phyloP scores from a whole-genome alignment of 2,888 invertebrate genomes.

The Melanostoma scalare region DNA sequence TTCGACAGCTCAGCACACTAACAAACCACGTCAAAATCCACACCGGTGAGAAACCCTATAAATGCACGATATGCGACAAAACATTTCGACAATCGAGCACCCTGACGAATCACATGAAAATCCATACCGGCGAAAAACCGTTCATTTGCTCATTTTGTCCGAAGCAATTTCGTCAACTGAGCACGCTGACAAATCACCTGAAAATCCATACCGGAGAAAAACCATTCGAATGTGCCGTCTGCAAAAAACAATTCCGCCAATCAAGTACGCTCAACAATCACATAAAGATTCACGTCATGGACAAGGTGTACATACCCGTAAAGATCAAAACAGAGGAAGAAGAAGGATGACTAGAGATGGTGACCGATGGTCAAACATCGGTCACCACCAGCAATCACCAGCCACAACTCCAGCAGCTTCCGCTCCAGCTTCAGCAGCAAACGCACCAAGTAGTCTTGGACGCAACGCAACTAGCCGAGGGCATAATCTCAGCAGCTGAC shows the following conservation, averaged over 20 bases:
- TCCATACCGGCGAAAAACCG: constrained; percentile 82
- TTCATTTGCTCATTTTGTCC: constrained; percentile 81
- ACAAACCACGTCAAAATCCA: constrained; percentile 82
- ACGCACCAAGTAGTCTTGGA: constrained; percentile 65
- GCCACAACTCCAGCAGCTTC: constrained; percentile 65
- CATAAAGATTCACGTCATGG: constrained; percentile 82
- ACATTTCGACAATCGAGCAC: constrained; percentile 82
- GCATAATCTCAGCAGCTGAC: constrained; percentile 70
- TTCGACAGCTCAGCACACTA: constrained; percentile 82
- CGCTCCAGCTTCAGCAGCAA: constrained; percentile 43
- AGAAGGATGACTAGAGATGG: constrained; percentile 82
- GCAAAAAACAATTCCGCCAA: constrained; percentile 82
- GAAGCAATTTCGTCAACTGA: constrained; percentile 82
- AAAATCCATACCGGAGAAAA: constrained; percentile 82
- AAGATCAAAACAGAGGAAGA: constrained; percentile 82
- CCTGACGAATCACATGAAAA: constrained; percentile 82
- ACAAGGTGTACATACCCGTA: constrained; percentile 82
- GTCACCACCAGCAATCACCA: constrained; percentile 66
- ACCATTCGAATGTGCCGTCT: constrained; percentile 82
- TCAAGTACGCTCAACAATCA: constrained; percentile 82
- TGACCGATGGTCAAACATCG: constrained; percentile 77
- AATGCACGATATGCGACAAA: constrained; percentile 82
- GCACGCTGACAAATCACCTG: constrained; percentile 82
- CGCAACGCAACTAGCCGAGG: constrained; percentile 66
- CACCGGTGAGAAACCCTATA: constrained; percentile 82